Percentiles rank a stretch among this genome's conserved stretches.
These are phyloP conservation scores for Tilapia sparmanii DNA, from an alignment of 2,113 vertebrate genomes.

Conservation along the genomic window DNA sequence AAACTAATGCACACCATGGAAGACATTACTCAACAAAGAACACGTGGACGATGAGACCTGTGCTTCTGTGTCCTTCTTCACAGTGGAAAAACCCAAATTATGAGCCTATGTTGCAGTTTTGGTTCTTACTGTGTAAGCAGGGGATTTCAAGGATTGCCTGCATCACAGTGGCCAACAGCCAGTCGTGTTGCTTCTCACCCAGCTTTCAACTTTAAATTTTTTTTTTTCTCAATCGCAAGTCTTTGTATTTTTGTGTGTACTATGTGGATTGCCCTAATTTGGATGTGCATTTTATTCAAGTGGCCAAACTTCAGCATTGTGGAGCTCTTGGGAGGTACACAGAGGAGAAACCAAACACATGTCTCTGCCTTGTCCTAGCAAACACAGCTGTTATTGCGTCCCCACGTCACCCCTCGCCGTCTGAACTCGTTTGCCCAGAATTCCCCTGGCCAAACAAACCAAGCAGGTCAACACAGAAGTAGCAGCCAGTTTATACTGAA, in stretches of 20 bases:
- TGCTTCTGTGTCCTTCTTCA: neutral
- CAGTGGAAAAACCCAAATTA: constrained; percentile 52
- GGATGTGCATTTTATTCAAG: neutral
- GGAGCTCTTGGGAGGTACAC: constrained; percentile 1
- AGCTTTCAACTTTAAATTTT: neutral
- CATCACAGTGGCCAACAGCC: neutral
- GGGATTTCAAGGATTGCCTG: constrained; percentile 7
- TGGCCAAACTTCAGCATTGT: constrained; percentile 3
- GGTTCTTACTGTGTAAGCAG: constrained; percentile 38
- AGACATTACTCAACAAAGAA: neutral
- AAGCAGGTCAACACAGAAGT: constrained; percentile 24
- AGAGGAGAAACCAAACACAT: constrained; percentile 23
- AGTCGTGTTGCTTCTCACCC: neutral
- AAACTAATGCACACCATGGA: neutral
- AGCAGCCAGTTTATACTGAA: constrained; percentile 19
- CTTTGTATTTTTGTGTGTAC: neutral
- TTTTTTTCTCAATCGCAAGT: neutral
- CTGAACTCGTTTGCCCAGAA: constrained; percentile 24
- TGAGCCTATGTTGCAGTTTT: constrained; percentile 11
- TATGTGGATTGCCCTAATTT: neutral
- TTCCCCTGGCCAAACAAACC: constrained; percentile 34
- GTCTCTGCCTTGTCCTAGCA: constrained; percentile 34
- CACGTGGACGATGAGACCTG: neutral
- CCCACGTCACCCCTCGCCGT: constrained; percentile 25
- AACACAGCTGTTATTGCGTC: constrained; percentile 62